Conservation (phyloP, 2,888 invertebrate genomes). For the Polydrusus cervinus region DNA sequence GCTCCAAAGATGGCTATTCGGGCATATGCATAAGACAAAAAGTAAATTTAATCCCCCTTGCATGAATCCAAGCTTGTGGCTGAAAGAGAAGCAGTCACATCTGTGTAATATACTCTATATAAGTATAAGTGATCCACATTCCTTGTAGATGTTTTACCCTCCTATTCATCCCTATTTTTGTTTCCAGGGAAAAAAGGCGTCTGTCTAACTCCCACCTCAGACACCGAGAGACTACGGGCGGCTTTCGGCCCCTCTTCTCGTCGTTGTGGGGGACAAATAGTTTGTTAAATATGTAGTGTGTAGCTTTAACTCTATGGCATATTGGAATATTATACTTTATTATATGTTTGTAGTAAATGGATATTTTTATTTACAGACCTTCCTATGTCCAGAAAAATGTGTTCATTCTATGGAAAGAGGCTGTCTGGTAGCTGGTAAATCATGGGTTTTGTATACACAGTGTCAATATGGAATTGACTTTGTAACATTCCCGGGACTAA, state of each 20-base stretch:
- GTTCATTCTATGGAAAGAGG: background rate
- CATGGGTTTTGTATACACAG: background rate
- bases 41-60: background rate
- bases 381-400: conserved; percentile 11
- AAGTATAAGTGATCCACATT: background rate
- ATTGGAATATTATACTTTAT: conserved; percentile 16
- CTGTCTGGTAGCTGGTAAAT: background rate
- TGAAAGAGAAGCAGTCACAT: too few species aligned
- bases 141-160: background rate
- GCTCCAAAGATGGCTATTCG: too few species aligned
- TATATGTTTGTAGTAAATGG: conserved; percentile 15
- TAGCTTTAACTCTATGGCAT: background rate
- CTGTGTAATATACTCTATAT: too few species aligned
- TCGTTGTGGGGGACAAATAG: conserved; percentile 15
- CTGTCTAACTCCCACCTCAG: conserved; percentile 71
- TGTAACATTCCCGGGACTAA: too few species aligned
- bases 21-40: too few species aligned
- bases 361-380: conserved; percentile 20
- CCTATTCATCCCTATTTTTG: conserved; percentile 18
- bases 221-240: conserved; percentile 72
- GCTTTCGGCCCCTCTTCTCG: conserved; percentile 52
- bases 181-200: conserved; percentile 68
- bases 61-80: background rate
- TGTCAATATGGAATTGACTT: too few species aligned
- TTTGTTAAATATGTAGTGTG: conserved; percentile 17